A percentile compares a stretch with the other conserved stretches of the same genome.
phyloP scores from a whole-genome alignment of 2,888 invertebrate species.

The Pollenia angustigena region DNA sequence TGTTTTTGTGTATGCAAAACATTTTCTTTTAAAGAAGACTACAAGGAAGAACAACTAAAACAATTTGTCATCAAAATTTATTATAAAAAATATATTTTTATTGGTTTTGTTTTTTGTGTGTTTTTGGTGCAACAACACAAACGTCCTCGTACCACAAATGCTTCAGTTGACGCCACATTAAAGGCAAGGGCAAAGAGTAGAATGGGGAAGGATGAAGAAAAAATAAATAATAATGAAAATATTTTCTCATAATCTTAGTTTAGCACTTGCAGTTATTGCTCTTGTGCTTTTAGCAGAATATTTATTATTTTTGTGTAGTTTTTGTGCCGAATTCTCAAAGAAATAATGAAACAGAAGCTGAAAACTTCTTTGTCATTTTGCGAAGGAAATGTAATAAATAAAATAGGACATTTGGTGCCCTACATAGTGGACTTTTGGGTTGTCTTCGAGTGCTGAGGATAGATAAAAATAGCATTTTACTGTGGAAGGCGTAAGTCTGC shows the following conservation, averaged over 20 bases:
- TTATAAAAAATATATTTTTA: constrained; percentile 32
- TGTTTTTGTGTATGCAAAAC: background rate
- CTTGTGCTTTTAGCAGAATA: background rate
- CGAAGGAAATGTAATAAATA: background rate
- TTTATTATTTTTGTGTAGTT: background rate
- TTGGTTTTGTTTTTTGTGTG: background rate
- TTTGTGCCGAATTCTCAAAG: background rate
- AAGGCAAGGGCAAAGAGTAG: background rate
- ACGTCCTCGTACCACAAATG: constrained; percentile 34
- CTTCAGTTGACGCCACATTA: constrained; percentile 18
- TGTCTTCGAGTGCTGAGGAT: too few relatives aligned
- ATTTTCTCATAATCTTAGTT: constrained; percentile 8
- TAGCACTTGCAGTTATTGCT: background rate
- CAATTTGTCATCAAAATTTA: constrained; percentile 64
- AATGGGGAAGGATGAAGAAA: background rate
- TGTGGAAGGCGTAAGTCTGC: too few relatives aligned
- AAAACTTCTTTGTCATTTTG: constrained; percentile 1
- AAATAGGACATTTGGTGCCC: background rate
- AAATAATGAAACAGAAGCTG: background rate
- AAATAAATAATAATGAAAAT: constrained; percentile 14
- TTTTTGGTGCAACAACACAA: background rate
- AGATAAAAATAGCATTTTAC: too few relatives aligned
- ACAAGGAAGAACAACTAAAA: constrained; percentile 43
- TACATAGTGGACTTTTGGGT: background rate
- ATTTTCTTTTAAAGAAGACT: too few relatives aligned